Evolutionary conservation across 2,113 vertebrate genomes (phyloP), one percentile per base, ranked within the genome.

Genomic region (Myrmecobius fasciatus): DNA sequence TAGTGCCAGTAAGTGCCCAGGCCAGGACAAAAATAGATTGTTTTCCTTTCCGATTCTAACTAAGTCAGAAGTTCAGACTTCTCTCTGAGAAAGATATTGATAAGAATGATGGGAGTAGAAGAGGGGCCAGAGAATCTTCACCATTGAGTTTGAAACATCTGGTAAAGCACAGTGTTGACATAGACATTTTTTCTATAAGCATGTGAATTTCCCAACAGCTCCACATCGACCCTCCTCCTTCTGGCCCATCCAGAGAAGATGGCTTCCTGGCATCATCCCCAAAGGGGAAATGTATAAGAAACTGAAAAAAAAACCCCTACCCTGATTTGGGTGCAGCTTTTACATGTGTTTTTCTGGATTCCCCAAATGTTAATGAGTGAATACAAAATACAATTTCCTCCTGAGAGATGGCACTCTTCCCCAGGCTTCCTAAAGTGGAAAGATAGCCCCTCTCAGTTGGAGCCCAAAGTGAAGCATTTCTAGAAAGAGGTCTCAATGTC

Each of bases 191-290:
- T 95, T 93, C 83, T 92, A 83, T 67, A 8, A 0, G 14, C n/a
- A 75, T 0, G 14, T 48, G 89, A 46, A 83, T 75, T 14, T 9
- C 3, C 22, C 0, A 8, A 89, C 36, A 49, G 53, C n/a, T 20
- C 24, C 93, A 83, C 28, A 75, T 20, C 24, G 0, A 11, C 3
- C 91, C n/a, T 51, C 91, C 92, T 89, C 48, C 48, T 49, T 89
- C 12, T 0, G 0, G 89, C 28, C 92, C 0, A n/a, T 36, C 90
- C 17, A 49, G 24, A 17, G 46, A 51, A 46, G 89, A 28, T 1
- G 60, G 46, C 7, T 31, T 53, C 25, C 48, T 3, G 7, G 92
- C 53, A 52, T 83, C 20, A 2, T 83, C 75, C 89, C 51, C 54
- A 1, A 3, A 6, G 17, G 1, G 20, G 67, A 83, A 43, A 20